Evolutionary conservation across 2,888 invertebrate species (phyloP).

Genomic region (Cremastobaeus sp.): DNA sequence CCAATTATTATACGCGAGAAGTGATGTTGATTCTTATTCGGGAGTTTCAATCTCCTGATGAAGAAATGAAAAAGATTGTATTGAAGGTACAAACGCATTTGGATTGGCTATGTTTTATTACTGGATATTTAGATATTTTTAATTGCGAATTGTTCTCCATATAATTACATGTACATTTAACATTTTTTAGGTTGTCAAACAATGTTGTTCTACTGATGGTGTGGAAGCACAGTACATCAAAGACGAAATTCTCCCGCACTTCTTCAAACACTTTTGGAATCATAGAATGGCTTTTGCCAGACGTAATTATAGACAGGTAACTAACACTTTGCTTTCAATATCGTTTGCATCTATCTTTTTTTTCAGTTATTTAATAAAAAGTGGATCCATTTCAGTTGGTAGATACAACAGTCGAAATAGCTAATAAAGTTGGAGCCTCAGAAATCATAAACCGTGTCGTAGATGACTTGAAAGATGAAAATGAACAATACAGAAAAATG

Average conservation of each 20-base stretch:
- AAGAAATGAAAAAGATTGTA: slow-evolving; percentile 99
- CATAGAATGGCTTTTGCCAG: slow-evolving; percentile 99
- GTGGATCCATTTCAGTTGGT: slow-evolving; percentile 89
- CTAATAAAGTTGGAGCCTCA: slow-evolving; percentile 99
- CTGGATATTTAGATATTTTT: background rate
- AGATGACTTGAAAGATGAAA: slow-evolving; percentile 99
- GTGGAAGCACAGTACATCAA: slow-evolving; percentile 99
- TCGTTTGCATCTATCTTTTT: too few species aligned
- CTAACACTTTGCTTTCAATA: background rate
- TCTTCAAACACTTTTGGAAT: slow-evolving; percentile 99
- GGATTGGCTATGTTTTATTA: too few species aligned
- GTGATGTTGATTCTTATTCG: slow-evolving; percentile 99
- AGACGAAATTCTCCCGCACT: slow-evolving; percentile 98
- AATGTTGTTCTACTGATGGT: slow-evolving; percentile 99
- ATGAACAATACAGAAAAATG: slow-evolving; percentile 99
- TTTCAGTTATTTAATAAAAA: too few species aligned
- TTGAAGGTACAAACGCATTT: slow-evolving; percentile 90
- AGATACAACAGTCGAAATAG: slow-evolving; percentile 99
- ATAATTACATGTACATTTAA: slow-evolving; percentile 20
- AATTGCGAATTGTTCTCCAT: slow-evolving; percentile 1
- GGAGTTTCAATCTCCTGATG: slow-evolving; percentile 99
- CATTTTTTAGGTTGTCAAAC: slow-evolving; percentile 91
- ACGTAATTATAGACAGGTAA: slow-evolving; percentile 94
- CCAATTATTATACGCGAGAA: slow-evolving; percentile 98
- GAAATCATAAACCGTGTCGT: slow-evolving; percentile 99